phyloP scores from a whole-genome alignment of 2,113 vertebrate genomes.

The Holacanthus passer region DNA sequence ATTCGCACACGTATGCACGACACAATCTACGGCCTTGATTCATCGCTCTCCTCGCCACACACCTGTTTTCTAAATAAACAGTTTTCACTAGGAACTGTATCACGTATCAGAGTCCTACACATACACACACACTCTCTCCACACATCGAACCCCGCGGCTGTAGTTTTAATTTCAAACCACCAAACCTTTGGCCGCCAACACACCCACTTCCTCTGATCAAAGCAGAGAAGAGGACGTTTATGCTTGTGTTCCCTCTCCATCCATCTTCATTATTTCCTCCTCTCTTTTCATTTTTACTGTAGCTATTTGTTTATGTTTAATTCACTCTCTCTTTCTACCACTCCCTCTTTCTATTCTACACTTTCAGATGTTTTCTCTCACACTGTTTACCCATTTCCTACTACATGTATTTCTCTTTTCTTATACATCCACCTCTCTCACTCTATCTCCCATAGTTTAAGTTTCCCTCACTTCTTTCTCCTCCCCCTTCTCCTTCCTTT shows the following conservation, averaged over 20 bases:
- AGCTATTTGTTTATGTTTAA: conserved; percentile 17
- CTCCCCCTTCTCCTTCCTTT: conserved; percentile 28
- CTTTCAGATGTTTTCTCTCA: neutral
- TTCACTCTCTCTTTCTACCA: neutral
- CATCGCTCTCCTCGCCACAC: conserved; percentile 29
- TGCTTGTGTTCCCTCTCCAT: conserved; percentile 33
- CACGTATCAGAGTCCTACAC: conserved; percentile 28
- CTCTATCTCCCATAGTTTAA: neutral
- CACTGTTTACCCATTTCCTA: neutral
- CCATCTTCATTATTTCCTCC: conserved; percentile 52
- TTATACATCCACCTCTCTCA: conserved; percentile 1
- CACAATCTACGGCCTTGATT: conserved; percentile 5
- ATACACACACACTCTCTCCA: neutral
- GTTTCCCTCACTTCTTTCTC: neutral
- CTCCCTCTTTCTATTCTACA: neutral
- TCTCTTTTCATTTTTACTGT: neutral
- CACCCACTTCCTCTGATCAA: conserved; percentile 58
- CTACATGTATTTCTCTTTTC: neutral
- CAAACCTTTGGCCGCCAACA: conserved; percentile 40
- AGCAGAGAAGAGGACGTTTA: conserved; percentile 18
- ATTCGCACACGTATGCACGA: neutral
- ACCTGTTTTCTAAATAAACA: conserved; percentile 59
- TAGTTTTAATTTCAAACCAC: conserved; percentile 65
- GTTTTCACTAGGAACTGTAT: conserved; percentile 31
- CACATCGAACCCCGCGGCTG: conserved; percentile 21